Evolutionary conservation across 2,797 vertebrate species (phyloP), one percentile per base, ranked within the genome.

Genomic region (Percopsis omiscomaycus): DNA sequence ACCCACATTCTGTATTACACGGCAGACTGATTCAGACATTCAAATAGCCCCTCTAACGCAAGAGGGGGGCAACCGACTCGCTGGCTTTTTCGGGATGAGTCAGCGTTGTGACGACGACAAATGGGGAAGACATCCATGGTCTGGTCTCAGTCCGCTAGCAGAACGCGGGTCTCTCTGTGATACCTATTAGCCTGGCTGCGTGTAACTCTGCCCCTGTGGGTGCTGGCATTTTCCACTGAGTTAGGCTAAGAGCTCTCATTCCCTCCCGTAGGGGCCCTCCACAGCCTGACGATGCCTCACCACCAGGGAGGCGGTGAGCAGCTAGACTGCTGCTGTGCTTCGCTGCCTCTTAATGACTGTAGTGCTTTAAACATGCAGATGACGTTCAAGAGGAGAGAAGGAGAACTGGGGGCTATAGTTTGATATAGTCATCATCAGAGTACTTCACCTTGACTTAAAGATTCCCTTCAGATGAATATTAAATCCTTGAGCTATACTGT

Each of bases 321-420:
- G 74, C 59, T 81, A 85, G 84, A 74, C 74, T 64, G 73, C 74
- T 64, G 73, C 84, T 61, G 78, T 82, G 84, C 84, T 86, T 84
- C 81, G 82, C 68, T 87, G 84, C 82, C 56, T 85, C 86, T 87
- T 88, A 88, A 90, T 82, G 85, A 87, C 82, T 88, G 77, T 59
- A 61, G 81, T 75, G 74, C 82, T 84, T 86, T 83, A 85, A 84
- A 87, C 81, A 88, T 85, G 85, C 85, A 88, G 86, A 86, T 86
- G 80, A 64, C 72, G 64, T 55, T 84, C 74, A 84, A 87, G 84
- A 80, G 78, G 74, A 84, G 72, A 45, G 46, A 77, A 54, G 50
- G 58, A 73, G 55, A 66, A 80, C 80, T 75, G 58, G 54, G 14
- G 79, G 86, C 79, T 76, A 86, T 78, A 71, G 76, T 87, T 79